These are phyloP conservation scores for Colletes gigas DNA, from an alignment of 1,140 invertebrate species.

Conservation along the genomic window DNA sequence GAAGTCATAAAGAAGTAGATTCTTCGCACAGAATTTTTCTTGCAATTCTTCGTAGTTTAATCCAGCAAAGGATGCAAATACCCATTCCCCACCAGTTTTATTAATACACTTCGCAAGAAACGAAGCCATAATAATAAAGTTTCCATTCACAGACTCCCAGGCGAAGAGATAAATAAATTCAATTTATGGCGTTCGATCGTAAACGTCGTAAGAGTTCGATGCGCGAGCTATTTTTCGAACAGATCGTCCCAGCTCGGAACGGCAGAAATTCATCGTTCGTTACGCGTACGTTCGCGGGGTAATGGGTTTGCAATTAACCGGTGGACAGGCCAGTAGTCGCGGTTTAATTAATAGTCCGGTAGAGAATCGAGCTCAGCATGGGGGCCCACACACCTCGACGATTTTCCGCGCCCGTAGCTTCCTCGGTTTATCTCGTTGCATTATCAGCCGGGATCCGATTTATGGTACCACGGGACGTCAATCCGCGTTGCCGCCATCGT, in stretches of 20 bases:
- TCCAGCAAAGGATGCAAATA: too few relatives aligned
- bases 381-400: conserved; percentile 55
- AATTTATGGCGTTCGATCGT: too few relatives aligned
- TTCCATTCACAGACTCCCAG: too few relatives aligned
- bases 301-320: conserved; percentile 56
- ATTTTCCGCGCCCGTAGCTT: conserved; percentile 3
- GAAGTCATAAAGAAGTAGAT: too few relatives aligned
- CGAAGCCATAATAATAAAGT: too few relatives aligned
- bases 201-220: too few relatives aligned
- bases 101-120: too few relatives aligned
- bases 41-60: too few relatives aligned
- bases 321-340: conserved; percentile 52
- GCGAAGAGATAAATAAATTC: too few relatives aligned
- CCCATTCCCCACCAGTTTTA: too few relatives aligned
- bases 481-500: conserved; percentile 11
- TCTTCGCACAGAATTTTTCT: too few relatives aligned
- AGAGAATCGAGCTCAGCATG: conserved; percentile 41
- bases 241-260: not conserved
- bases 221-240: not conserved
- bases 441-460: conserved; percentile 46
- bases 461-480: conserved; percentile 8
- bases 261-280: conserved; percentile 22
- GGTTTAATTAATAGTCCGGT: conserved; percentile 63
- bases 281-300: conserved; percentile 20
- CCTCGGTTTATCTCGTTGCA: conserved; percentile 39